Conservation (phyloP, 2,113 vertebrate species). For the Antidorcas marsupialis region DNA sequence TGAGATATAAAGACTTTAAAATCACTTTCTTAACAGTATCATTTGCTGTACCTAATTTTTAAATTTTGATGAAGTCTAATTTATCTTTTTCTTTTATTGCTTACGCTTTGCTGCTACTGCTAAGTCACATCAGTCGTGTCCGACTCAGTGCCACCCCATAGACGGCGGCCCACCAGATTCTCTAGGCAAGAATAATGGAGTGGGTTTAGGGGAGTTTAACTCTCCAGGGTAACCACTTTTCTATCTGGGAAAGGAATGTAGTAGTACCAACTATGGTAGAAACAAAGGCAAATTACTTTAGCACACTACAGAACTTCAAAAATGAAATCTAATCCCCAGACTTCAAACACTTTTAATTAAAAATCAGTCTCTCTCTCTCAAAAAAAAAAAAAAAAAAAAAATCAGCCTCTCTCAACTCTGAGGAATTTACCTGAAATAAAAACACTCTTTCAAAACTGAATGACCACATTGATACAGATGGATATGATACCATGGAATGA, state of each 20-base stretch:
- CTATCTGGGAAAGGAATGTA: background rate
- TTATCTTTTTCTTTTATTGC: background rate
- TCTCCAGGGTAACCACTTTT: background rate
- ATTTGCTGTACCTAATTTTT: background rate
- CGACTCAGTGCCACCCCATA: no score
- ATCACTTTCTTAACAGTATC: background rate
- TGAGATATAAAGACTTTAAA: background rate
- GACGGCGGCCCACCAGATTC: no score
- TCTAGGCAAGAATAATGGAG: no score
- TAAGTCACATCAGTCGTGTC: no score
- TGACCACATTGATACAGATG: background rate
- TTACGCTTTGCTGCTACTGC: background rate
- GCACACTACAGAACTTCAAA: background rate
- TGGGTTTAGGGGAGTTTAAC: background rate
- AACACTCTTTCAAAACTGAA: background rate
- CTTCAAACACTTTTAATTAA: background rate
- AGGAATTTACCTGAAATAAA: background rate
- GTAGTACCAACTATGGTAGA: background rate
- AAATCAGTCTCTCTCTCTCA: background rate
- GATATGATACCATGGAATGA: background rate
- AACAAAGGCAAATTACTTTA: conserved; percentile 18
- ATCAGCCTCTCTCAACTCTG: background rate
- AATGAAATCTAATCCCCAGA: background rate
- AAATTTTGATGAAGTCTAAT: background rate
- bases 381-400: background rate